phyloP scores from a whole-genome alignment of 2,888 invertebrate genomes.

The Dryobotodes eremita region DNA sequence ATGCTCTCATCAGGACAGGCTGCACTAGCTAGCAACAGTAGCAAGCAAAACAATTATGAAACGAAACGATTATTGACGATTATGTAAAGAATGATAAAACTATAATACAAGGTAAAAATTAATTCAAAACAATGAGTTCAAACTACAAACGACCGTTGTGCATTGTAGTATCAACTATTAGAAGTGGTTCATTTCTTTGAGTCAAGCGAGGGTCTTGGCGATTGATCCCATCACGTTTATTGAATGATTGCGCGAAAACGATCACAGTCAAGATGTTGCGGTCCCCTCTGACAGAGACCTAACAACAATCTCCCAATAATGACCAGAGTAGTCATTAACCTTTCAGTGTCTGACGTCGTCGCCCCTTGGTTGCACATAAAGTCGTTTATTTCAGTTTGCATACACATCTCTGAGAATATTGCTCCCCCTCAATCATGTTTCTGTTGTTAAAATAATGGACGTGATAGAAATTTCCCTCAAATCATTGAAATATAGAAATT shows the following conservation, averaged over 20 bases:
- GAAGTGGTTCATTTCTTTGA: constrained; percentile 86
- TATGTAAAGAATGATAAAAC: neutral
- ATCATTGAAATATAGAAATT: constrained; percentile 59
- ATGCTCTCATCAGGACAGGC: constrained; percentile 11
- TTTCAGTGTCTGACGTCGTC: constrained; percentile 74
- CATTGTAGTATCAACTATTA: constrained; percentile 60
- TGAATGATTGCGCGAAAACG: constrained; percentile 90
- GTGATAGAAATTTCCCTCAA: constrained; percentile 55
- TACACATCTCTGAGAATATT: constrained; percentile 32
- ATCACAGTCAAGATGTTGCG: constrained; percentile 81
- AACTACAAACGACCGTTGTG: constrained; percentile 42
- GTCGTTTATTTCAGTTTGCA: constrained; percentile 63
- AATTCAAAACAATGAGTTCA: constrained; percentile 18
- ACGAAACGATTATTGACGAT: no score
- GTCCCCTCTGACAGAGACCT: constrained; percentile 81
- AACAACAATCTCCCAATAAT: constrained; percentile 80
- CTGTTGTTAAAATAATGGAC: constrained; percentile 55
- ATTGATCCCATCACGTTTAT: constrained; percentile 89
- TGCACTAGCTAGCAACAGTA: neutral
- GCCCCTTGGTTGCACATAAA: constrained; percentile 54
- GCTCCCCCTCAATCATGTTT: constrained; percentile 32
- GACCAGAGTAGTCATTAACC: constrained; percentile 82
- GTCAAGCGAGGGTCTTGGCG: constrained; percentile 87
- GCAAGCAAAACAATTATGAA: neutral
- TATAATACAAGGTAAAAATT: constrained; percentile 9